Evolutionary conservation across 2,113 vertebrate genomes (phyloP), one percentile per base, ranked within the genome.

Genomic region (Mellivora capensis): DNA sequence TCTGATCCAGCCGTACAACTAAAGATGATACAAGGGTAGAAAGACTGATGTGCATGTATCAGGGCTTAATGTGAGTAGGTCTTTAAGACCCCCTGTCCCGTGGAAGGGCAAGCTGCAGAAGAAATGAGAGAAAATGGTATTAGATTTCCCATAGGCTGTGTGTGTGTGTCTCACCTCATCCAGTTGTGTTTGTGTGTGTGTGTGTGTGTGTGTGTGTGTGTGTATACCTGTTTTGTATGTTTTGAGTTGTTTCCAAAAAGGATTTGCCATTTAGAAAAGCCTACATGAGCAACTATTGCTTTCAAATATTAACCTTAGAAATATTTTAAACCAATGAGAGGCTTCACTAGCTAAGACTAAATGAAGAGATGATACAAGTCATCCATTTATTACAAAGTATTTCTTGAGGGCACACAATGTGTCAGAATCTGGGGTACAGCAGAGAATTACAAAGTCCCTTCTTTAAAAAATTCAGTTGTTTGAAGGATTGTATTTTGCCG

Each of bases 231-330:
- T 62, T 87, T 86, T 20, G 67, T 90, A 90, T 90, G 34, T 90
- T 92, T 52, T 80, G 34, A 64, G 67, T 47, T 90, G 71, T 31
- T 31, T 88, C 74, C 10, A 44, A 64, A 89, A 87, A 59, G 17
- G 64, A 82, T 64, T 59, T 77, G 15, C 47, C 90, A 12, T 83
- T 88, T 88, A 23, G 23, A 76, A 93, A 97, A 72, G 18, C 6
- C 23, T 76, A 29, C 34, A 3, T 37, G 20, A 89, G 31, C n/a
- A 86, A 81, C 12, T 42, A 79, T 34, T 84, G 25, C 89, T 89
- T 89, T 34, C 82, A 87, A 83, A 88, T 77, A 81, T 80, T 81
- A 84, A 95, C 11, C 34, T 84, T 88, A 29, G 90, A 95, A 83
- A 49, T 67, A 25, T 79, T 94, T 97, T n/a, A 82, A 86, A 47